These are phyloP conservation scores for Haemorhous mexicanus DNA, from an alignment of 2,113 vertebrate genomes.

Conservation along the genomic window DNA sequence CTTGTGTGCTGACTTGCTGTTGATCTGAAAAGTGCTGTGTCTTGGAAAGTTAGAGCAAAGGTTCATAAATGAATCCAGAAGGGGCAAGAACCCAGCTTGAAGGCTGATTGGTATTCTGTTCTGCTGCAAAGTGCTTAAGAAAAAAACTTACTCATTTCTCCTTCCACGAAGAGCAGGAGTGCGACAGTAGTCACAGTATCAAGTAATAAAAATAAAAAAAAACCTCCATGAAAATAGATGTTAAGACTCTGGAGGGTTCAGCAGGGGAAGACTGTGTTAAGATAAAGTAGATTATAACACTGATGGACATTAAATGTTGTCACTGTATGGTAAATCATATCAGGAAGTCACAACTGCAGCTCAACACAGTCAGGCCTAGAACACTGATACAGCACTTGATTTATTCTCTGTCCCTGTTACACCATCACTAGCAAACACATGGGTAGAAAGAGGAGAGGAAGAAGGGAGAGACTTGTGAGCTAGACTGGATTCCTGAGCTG, in stretches of 20 bases:
- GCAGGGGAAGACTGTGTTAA: constrained; percentile 74
- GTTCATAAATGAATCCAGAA: neutral
- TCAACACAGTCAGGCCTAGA: neutral
- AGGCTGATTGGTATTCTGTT: constrained; percentile 58
- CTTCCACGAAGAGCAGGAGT: constrained; percentile 67
- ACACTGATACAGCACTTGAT: neutral
- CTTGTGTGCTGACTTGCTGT: neutral
- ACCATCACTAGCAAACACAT: neutral
- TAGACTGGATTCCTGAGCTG: neutral
- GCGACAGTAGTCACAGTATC: constrained; percentile 70
- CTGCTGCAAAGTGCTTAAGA: constrained; percentile 53
- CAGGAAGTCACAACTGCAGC: constrained; percentile 49
- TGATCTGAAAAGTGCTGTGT: neutral
- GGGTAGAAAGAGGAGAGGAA: neutral
- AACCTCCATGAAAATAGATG: constrained; percentile 57
- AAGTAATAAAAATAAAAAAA: constrained; percentile 62
- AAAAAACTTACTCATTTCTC: constrained; percentile 75
- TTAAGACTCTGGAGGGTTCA: constrained; percentile 69
- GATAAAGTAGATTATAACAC: constrained; percentile 74
- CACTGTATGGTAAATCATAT: constrained; percentile 60
- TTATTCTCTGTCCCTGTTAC: neutral
- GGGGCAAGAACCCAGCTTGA: neutral
- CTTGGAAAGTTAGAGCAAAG: constrained; percentile 30
- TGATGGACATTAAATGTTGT: constrained; percentile 60
- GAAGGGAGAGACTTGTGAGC: neutral